Base-by-base conservation (phyloP, 2,797 vertebrate species). In the Ficedula albicollis region DNA sequence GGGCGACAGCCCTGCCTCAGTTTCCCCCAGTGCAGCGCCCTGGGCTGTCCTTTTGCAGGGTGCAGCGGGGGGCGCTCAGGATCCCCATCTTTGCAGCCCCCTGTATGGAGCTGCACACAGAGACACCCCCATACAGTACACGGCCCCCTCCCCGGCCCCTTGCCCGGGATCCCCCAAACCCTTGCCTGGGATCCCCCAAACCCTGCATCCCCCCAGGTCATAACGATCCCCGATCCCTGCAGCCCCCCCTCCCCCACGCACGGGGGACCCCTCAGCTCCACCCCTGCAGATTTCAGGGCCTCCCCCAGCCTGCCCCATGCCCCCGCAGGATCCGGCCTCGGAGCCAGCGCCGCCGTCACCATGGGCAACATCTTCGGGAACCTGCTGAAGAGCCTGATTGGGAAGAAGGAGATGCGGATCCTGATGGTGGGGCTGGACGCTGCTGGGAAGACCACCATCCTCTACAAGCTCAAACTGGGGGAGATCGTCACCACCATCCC, bases 381-480 rank as follows among this genome's bases (percentile, higher is more conserved):
- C 96, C 98, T 99, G 96, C 94, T 99, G 89, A 99, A 99, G 98
- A 99, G 99, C 98, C 98, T 99, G 66, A 99, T 99, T 84, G 99
- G 99, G 78, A 99, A 99, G 98, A 99, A 99, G 97, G 99, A 99
- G 98, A 99, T 99, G 99, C 98, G 99, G 96, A 99, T 99, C 96
- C 98, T 99, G 77, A 99, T 99, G 99, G 99, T 99, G 96, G 99
- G 99, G 56, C 97, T 99, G 96, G 99, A 99, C 20, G 99, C 99
- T 3, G 99, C 99, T 2, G 99, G 99, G 7, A 99, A 99, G 98
- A 99, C 99, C 93, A 99, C 99, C 88, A 99, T 99, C 97, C 98
- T 99, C 73, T 99, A 99, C 97, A 99, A 99, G 96, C 98, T 99
- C 90, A 99, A 99, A 89, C 98, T 99, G 73, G 99, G 99, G 23